Percentiles rank a stretch among this genome's conserved stretches.
Evolutionary conservation across 1,140 invertebrate genomes (phyloP).

Genomic region (Ceratitis capitata): DNA sequence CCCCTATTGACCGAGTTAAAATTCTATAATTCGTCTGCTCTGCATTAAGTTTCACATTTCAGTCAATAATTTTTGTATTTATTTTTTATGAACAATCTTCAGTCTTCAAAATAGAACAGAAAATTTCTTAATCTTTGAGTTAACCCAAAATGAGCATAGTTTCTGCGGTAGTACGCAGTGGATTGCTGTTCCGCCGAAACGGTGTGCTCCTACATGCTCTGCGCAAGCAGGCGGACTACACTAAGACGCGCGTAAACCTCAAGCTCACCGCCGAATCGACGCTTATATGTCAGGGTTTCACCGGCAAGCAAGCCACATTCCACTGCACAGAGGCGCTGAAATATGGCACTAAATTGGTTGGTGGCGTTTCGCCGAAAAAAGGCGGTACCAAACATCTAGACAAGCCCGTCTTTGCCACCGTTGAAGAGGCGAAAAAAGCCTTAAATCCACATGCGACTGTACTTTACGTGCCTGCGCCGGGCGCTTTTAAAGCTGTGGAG

Average conservation of each 20-base stretch:
- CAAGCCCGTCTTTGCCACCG: constrained; percentile 91
- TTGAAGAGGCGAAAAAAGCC: constrained; percentile 80
- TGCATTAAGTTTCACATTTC: background rate
- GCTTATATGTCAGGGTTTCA: constrained; percentile 95
- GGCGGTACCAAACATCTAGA: constrained; percentile 92
- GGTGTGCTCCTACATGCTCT: background rate
- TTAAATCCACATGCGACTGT: constrained; percentile 90
- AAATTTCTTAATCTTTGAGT: background rate
- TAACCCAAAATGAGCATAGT: background rate
- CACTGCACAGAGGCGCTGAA: constrained; percentile 94
- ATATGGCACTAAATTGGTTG: constrained; percentile 97
- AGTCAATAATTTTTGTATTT: background rate
- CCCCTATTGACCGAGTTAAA: no score
- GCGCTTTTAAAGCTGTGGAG: constrained; percentile 89
- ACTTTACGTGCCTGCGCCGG: constrained; percentile 97
- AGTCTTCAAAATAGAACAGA: background rate
- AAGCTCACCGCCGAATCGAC: constrained; percentile 86
- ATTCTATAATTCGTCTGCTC: no score
- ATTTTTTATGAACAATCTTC: background rate
- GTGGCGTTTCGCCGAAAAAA: constrained; percentile 96
- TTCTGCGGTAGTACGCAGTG: background rate
- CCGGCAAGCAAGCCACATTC: constrained; percentile 96
- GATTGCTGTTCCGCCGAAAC: background rate
- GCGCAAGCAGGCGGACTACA: background rate
- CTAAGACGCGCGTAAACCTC: constrained; percentile 82